Base-by-base conservation (phyloP, 1,140 invertebrate species). In the Probaryconus sp. region DNA sequence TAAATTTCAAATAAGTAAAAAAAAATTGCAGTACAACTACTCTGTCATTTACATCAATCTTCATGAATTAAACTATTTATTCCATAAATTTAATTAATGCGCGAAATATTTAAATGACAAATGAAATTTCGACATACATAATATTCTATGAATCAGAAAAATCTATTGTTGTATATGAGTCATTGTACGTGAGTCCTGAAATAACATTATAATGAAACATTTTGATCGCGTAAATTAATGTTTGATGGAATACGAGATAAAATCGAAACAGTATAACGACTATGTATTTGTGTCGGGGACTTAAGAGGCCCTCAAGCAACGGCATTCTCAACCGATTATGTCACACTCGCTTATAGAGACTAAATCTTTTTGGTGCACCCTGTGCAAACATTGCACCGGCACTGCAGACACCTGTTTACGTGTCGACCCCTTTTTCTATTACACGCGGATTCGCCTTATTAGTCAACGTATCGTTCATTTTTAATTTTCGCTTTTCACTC, bases 251-350 rank as follows among this genome's bases (percentile, higher is more conserved):
- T 42, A 17, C 13, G 13, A 30, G 35, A 53, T 60, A 53, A 31
- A 13, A 17, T 60, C 28, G 42, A 43, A 68, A 58, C 42, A 55
- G 55, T 42, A 33, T 10, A 33, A 16, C 38, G 11, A 47, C 42
- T 47, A 38, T 60, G 45, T 16, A 67, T 67, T 61, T 58, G 30
- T 58, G 35, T 28, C 45, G 35, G 68, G 68, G 63, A 70, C 69
- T 75, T 76, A 45, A 58, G 51, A 61, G 70, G 74, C 58, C 74
- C 74, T 77, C 63, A 65, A 65, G 72, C 53, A 80, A 43, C 64
- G 69, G 48, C 79, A 82, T 82, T 82, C 78, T 56, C 74, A 38
- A 65, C 76, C 65, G 78, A 79, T 82, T 79, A 76, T 82, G 80
- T 82, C 80, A 82, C 50, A 47, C 69, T 24, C 68, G 55, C 63